A percentile compares a stretch with the other conserved stretches of the same genome.
These are phyloP conservation scores for Buteo buteo DNA, from an alignment of 2,113 vertebrate genomes.

Conservation along the genomic window DNA sequence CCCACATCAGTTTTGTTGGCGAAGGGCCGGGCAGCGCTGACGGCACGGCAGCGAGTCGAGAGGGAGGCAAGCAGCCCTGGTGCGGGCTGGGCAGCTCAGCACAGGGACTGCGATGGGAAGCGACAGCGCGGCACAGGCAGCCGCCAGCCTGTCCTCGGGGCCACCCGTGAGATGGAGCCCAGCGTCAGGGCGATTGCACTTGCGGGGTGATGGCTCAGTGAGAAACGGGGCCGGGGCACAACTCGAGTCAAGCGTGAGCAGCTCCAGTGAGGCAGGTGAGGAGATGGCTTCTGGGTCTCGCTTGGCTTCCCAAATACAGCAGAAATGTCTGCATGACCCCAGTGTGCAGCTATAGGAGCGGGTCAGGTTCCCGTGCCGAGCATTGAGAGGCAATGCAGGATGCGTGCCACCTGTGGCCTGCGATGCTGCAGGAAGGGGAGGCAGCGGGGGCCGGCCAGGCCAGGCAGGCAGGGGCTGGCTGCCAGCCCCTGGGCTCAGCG, in stretches of 20 bases:
- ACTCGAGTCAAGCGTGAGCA: not conserved
- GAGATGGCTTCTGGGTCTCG: not conserved
- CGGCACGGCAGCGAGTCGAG: accelerated
- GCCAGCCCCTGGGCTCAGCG: not conserved
- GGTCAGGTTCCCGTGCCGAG: accelerated
- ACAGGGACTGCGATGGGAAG: not conserved
- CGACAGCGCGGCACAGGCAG: not conserved
- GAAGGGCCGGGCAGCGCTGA: accelerated
- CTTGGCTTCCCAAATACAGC: accelerated
- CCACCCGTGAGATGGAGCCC: not conserved
- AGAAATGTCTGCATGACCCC: accelerated
- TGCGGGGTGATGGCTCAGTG: accelerated
- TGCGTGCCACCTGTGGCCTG: accelerated
- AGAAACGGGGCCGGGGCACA: accelerated
- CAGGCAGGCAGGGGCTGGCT: not conserved
- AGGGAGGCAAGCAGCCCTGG: not conserved
- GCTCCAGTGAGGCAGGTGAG: not conserved
- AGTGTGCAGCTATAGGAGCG: accelerated
- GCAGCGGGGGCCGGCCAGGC: not conserved
- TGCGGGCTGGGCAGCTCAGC: not conserved
- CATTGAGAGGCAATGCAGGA: accelerated
- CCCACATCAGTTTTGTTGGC: accelerated
- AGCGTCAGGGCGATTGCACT: not conserved
- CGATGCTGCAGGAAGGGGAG: not conserved
- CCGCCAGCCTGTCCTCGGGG: not conserved